These are phyloP conservation scores for Aquatica leii DNA, from an alignment of 2,888 invertebrate genomes.

Conservation along the genomic window DNA sequence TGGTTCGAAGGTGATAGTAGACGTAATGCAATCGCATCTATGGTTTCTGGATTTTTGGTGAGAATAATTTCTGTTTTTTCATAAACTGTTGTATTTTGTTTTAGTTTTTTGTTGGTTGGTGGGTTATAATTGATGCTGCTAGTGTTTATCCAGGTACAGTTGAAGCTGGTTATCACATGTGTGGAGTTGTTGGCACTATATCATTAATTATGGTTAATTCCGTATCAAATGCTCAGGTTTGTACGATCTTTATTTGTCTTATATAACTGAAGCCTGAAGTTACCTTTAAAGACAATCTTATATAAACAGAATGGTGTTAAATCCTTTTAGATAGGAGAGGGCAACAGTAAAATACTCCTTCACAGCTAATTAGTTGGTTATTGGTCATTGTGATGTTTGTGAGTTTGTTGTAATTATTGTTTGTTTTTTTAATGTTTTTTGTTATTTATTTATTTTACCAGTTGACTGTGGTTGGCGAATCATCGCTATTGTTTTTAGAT, in stretches of 20 bases:
- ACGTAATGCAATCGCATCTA: slow-evolving; percentile 86
- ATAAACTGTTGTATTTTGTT: slow-evolving; percentile 45
- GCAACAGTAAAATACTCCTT: too few species aligned
- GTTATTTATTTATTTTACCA: too few species aligned
- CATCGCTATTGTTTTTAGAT: too few species aligned
- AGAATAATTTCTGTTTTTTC: slow-evolving; percentile 49
- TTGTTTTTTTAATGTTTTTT: too few species aligned
- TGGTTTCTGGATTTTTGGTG: slow-evolving; percentile 88
- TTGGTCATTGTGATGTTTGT: too few species aligned
- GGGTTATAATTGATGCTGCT: slow-evolving; percentile 96
- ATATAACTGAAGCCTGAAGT: neutral
- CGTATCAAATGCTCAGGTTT: slow-evolving; percentile 90
- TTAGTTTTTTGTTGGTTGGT: slow-evolving; percentile 97
- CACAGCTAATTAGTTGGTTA: too few species aligned
- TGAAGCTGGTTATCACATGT: slow-evolving; percentile 85
- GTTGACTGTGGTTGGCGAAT: too few species aligned
- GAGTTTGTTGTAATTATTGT: too few species aligned
- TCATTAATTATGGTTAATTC: slow-evolving; percentile 98
- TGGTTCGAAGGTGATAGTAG: slow-evolving; percentile 88
- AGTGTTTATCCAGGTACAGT: slow-evolving; percentile 78
- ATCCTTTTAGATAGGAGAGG: too few species aligned
- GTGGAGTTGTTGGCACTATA: slow-evolving; percentile 93
- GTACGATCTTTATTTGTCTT: neutral
- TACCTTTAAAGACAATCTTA: too few species aligned
- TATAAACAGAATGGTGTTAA: too few species aligned